Evolutionary conservation across 1,140 invertebrate species (phyloP).

Genomic region (Antheraea pernyi): DNA sequence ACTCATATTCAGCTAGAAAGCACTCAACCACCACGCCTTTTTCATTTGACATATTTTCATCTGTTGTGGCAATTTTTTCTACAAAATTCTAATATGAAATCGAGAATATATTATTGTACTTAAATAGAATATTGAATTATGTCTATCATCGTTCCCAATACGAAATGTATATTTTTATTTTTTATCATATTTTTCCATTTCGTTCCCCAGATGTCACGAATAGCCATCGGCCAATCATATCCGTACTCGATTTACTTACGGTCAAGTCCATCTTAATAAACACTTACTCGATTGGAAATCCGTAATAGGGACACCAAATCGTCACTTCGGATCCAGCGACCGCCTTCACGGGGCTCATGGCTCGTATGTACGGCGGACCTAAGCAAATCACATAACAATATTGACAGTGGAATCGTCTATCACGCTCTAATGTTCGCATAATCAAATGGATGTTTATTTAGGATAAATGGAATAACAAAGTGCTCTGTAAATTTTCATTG

Average conservation of each 20-base stretch:
- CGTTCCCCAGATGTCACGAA: background rate
- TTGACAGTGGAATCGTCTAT: conserved; percentile 18
- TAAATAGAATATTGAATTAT: too few species aligned
- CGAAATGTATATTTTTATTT: background rate
- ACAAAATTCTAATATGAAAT: too few species aligned
- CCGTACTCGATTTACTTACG: background rate
- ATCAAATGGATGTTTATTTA: conserved; percentile 25
- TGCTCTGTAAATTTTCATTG: background rate
- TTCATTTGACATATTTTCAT: too few species aligned
- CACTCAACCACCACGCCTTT: too few species aligned
- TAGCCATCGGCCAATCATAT: background rate
- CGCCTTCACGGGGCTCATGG: conserved; percentile 89
- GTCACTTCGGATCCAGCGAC: conserved; percentile 88
- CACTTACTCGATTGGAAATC: conserved; percentile 87
- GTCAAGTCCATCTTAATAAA: conserved; percentile 4
- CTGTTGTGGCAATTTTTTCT: too few species aligned
- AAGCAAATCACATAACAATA: conserved; percentile 35
- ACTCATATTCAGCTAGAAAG: too few species aligned
- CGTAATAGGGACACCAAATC: conserved; percentile 92
- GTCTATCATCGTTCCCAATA: background rate
- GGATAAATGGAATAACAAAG: conserved; percentile 15
- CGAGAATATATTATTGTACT: too few species aligned
- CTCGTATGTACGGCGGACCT: conserved; percentile 91
- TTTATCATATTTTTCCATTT: background rate
- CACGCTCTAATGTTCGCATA: conserved; percentile 18